These are phyloP conservation scores for Coleophora flavipennella DNA, from an alignment of 2,888 invertebrate genomes.

Conservation along the genomic window DNA sequence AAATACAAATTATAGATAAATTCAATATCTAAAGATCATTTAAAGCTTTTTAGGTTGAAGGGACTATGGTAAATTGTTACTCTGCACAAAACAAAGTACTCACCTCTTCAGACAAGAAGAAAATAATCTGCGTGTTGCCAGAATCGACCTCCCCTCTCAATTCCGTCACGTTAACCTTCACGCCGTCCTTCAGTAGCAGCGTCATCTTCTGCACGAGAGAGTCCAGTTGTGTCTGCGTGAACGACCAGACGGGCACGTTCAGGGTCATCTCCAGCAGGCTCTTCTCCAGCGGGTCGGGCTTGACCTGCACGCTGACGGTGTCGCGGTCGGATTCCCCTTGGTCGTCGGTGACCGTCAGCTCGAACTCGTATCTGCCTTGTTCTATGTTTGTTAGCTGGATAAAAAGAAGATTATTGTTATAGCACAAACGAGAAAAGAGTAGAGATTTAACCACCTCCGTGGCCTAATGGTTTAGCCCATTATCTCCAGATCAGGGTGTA, in stretches of 20 bases:
- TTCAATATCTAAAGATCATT: too few relatives aligned
- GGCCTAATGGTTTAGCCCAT: too few relatives aligned
- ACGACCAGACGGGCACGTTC: conserved; percentile 77
- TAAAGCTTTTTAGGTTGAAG: too few relatives aligned
- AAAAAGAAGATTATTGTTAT: too few relatives aligned
- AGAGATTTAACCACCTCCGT: too few relatives aligned
- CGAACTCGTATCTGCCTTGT: conserved; percentile 90
- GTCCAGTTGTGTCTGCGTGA: conserved; percentile 75
- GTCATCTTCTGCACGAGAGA: conserved; percentile 86
- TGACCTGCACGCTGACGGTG: conserved; percentile 86
- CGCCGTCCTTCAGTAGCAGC: conserved; percentile 82
- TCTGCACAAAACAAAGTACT: too few relatives aligned
- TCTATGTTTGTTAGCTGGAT: conserved; percentile 84
- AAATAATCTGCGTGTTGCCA: conserved; percentile 77
- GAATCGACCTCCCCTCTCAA: conserved; percentile 74
- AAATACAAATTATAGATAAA: too few relatives aligned
- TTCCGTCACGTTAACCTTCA: conserved; percentile 74
- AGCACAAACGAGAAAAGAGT: too few relatives aligned
- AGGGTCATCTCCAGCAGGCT: conserved; percentile 87
- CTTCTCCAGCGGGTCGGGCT: conserved; percentile 80
- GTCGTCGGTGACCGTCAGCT: conserved; percentile 90
- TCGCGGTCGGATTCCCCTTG: conserved; percentile 89
- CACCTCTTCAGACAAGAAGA: conserved; percentile 76
- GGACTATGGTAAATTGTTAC: too few relatives aligned
- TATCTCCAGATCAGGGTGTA: too few relatives aligned